These are phyloP conservation scores for Drosophila punjabiensis DNA, from an alignment of 1,140 invertebrate species.

Conservation along the genomic window DNA sequence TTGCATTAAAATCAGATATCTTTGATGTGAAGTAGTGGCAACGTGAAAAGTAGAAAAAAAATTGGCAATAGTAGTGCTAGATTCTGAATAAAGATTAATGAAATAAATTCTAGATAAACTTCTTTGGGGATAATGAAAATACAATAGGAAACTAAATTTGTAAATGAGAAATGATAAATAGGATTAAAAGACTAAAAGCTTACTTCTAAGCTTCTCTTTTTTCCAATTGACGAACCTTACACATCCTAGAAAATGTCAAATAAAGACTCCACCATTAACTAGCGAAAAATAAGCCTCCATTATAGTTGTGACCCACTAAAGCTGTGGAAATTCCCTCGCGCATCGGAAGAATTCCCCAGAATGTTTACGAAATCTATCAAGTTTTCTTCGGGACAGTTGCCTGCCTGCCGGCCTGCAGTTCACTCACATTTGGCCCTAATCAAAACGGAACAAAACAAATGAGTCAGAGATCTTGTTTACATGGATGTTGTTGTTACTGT, in stretches of 20 bases:
- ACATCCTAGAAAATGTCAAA: neutral
- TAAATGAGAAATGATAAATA: no score
- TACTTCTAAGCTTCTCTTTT: neutral
- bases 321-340: conserved; percentile 30
- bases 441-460: conserved; percentile 75
- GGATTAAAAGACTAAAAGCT: no score
- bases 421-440: conserved; percentile 80
- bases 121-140: neutral
- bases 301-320: conserved; percentile 32
- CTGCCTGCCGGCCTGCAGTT: conserved; percentile 41
- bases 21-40: neutral
- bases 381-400: conserved; percentile 38
- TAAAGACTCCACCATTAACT: neutral
- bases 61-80: no score
- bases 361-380: conserved; percentile 65
- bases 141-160: no score
- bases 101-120: neutral
- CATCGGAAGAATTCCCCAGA: conserved; percentile 50
- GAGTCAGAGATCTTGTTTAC: conserved; percentile 63
- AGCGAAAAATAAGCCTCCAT: conserved; percentile 2
- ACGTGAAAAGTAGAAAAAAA: neutral
- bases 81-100: neutral
- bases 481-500: conserved; percentile 29
- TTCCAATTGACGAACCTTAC: no score
- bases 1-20: conserved; percentile 2